These are phyloP conservation scores for Lissonota sp. DNA, from an alignment of 2,888 invertebrate genomes.

Conservation along the genomic window DNA sequence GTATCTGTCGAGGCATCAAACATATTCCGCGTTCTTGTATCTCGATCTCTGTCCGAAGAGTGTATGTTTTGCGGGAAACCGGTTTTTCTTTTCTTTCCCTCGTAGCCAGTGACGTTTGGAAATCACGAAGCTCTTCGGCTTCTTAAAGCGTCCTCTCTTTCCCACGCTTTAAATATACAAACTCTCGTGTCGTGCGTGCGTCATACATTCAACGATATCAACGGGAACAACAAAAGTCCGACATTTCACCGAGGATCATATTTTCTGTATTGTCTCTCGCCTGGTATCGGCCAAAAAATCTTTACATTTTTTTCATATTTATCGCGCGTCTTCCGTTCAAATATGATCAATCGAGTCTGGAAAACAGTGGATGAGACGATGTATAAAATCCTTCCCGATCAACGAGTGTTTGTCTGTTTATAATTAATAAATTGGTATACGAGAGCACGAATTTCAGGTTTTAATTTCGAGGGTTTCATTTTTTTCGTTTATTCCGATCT, in stretches of 20 bases:
- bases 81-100: slow-evolving; percentile 74
- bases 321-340: not conserved
- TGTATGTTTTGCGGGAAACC: slow-evolving; percentile 80
- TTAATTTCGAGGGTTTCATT: no score
- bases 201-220: slow-evolving; percentile 45
- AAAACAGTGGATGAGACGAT: not conserved
- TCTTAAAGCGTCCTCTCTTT: slow-evolving; percentile 71
- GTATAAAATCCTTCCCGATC: no score
- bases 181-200: slow-evolving; percentile 35
- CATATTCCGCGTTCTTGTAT: slow-evolving; percentile 24
- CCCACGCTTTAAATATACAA: slow-evolving; percentile 62
- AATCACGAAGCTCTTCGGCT: slow-evolving; percentile 74
- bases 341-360: not conserved
- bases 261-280: slow-evolving; percentile 15
- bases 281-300: slow-evolving; percentile 1
- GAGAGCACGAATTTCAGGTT: no score
- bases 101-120: slow-evolving; percentile 65
- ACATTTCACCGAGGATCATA: slow-evolving; percentile 37
- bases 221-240: not conserved
- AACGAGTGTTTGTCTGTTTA: no score
- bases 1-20: slow-evolving; percentile 18
- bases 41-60: slow-evolving; percentile 48
- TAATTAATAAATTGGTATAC: no score
- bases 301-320: not conserved
- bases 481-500: no score